A percentile compares a stretch with the other conserved stretches of the same genome.
Conservation (phyloP, 2,113 vertebrate species). For the Tenrec ecaudatus region DNA sequence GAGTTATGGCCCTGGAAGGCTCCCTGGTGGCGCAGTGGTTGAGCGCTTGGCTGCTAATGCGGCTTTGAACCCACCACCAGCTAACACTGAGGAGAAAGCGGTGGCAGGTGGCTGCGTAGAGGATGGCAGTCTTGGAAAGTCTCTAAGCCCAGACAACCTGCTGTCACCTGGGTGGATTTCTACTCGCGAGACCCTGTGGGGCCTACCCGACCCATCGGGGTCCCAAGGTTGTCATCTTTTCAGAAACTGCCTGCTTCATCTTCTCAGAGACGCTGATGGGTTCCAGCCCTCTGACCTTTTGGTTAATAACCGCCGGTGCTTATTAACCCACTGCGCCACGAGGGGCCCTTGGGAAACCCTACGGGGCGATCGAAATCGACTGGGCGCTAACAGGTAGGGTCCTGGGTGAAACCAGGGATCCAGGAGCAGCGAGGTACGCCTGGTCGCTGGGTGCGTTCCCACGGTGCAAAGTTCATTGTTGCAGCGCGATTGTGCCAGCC, state of each 20-base stretch:
- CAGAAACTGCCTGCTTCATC: too few relatives aligned
- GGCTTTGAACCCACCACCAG: background rate
- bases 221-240: too few relatives aligned
- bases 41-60: background rate
- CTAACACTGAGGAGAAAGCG: background rate
- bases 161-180: too few relatives aligned
- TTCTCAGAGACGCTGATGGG: too few relatives aligned
- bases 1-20: background rate
- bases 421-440: background rate
- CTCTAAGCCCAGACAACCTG: too few relatives aligned
- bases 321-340: too few relatives aligned
- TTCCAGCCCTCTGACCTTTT: too few relatives aligned
- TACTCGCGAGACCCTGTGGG: too few relatives aligned
- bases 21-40: background rate
- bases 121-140: background rate
- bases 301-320: too few relatives aligned
- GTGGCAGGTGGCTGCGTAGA: background rate
- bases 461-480: slow-evolving; percentile 42
- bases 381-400: background rate
- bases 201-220: too few relatives aligned
- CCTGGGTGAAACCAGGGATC: background rate
- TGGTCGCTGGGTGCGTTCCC: background rate
- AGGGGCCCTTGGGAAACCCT: background rate
- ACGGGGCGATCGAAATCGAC: background rate
- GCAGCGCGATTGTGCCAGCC: background rate